These are phyloP conservation scores for Lucifuga dentata DNA, from an alignment of 2,113 vertebrate species.

Conservation along the genomic window DNA sequence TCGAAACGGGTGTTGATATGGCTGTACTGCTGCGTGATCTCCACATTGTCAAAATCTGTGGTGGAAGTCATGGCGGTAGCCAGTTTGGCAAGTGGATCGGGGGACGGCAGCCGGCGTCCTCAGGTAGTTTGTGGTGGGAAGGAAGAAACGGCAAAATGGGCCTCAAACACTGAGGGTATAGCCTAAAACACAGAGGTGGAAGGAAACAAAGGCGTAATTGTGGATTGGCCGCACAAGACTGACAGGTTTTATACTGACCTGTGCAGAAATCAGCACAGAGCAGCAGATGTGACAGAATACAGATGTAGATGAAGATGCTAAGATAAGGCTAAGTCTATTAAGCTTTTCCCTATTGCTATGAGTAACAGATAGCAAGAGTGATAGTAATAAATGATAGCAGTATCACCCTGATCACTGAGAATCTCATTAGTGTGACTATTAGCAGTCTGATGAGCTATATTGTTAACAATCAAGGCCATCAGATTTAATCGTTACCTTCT, in stretches of 20 bases:
- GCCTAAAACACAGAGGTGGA: conserved; percentile 47
- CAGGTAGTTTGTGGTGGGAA: conserved; percentile 29
- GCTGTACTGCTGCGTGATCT: conserved; percentile 95
- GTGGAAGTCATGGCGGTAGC: conserved; percentile 87
- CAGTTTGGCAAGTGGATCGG: conserved; percentile 45
- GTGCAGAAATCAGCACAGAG: too few relatives aligned
- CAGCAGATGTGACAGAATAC: too few relatives aligned
- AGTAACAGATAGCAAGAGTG: too few relatives aligned
- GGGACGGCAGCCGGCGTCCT: conserved; percentile 59
- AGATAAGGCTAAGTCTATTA: conserved; percentile 6
- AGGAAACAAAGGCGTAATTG: neutral
- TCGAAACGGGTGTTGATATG: conserved; percentile 93
- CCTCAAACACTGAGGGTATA: neutral
- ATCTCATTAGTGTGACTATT: too few relatives aligned
- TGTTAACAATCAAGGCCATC: too few relatives aligned
- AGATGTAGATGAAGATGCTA: too few relatives aligned
- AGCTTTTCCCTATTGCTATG: too few relatives aligned
- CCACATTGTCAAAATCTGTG: conserved; percentile 94
- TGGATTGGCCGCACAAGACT: neutral
- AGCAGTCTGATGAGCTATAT: too few relatives aligned
- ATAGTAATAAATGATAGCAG: too few relatives aligned
- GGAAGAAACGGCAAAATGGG: conserved; percentile 13
- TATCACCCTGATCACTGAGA: neutral
- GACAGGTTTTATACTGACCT: too few relatives aligned
- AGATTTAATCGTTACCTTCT: too few relatives aligned